Conservation (phyloP, 2,113 vertebrate genomes). For the Herpetotheres cachinnans region DNA sequence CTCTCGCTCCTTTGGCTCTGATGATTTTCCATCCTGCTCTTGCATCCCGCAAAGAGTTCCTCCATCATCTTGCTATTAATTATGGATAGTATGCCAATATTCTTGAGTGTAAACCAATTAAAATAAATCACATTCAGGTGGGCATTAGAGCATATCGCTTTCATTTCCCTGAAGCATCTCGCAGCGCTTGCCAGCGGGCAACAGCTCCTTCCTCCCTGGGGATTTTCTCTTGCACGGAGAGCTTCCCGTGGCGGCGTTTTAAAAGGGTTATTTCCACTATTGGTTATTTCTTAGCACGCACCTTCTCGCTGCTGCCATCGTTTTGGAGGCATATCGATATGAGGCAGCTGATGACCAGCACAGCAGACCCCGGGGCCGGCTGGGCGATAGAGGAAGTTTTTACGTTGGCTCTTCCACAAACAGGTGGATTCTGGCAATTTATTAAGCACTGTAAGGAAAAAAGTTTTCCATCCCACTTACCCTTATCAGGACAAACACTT, state of each 20-base stretch:
- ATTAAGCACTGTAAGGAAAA: neutral
- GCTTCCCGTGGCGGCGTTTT: neutral
- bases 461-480: neutral
- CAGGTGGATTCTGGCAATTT: neutral
- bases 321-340: neutral
- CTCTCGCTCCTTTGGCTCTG: neutral
- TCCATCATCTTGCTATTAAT: neutral
- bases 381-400: neutral
- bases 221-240: neutral
- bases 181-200: rapidly evolving
- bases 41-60: neutral
- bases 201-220: neutral
- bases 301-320: neutral
- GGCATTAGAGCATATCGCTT: neutral
- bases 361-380: neutral
- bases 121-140: neutral
- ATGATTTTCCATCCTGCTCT: neutral
- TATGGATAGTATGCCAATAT: neutral
- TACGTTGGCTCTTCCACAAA: neutral
- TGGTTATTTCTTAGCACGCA: neutral
- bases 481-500: neutral
- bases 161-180: neutral
- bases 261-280: neutral
- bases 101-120: neutral
- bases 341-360: neutral